These are phyloP conservation scores for Rhopalosiphum padi DNA, from an alignment of 1,140 invertebrate species.

Conservation along the genomic window DNA sequence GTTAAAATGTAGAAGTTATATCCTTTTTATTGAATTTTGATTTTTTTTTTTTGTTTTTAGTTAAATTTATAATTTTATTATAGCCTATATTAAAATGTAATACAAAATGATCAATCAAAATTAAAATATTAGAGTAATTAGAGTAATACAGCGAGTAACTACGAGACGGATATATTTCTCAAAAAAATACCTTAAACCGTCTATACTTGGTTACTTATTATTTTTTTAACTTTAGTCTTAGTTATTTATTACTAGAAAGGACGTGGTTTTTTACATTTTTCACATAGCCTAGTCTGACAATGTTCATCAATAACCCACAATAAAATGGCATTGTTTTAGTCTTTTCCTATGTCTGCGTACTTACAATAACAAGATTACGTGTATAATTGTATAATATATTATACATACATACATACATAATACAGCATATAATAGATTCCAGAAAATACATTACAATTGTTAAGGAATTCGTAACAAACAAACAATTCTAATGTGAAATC, in stretches of 20 bases:
- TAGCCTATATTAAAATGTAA: too few relatives aligned
- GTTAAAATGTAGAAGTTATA: too few relatives aligned
- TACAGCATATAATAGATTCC: background rate
- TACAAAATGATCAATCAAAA: too few relatives aligned
- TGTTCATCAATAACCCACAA: background rate
- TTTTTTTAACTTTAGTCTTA: background rate
- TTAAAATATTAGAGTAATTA: too few relatives aligned
- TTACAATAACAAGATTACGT: background rate
- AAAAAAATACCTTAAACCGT: too few relatives aligned
- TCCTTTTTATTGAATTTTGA: too few relatives aligned
- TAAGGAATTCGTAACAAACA: background rate
- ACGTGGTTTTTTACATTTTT: background rate
- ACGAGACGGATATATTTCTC: too few relatives aligned
- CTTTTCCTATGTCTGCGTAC: background rate
- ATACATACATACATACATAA: too few relatives aligned
- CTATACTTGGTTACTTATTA: too few relatives aligned
- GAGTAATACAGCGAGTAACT: too few relatives aligned
- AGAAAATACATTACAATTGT: background rate
- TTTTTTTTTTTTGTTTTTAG: too few relatives aligned
- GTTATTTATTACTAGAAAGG: background rate
- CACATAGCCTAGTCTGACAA: background rate
- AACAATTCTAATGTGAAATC: background rate
- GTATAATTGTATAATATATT: background rate
- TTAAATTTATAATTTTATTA: too few relatives aligned
- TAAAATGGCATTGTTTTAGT: background rate